Conservation (phyloP, 2,113 vertebrate genomes). For the Eudyptes chrysolophus region DNA sequence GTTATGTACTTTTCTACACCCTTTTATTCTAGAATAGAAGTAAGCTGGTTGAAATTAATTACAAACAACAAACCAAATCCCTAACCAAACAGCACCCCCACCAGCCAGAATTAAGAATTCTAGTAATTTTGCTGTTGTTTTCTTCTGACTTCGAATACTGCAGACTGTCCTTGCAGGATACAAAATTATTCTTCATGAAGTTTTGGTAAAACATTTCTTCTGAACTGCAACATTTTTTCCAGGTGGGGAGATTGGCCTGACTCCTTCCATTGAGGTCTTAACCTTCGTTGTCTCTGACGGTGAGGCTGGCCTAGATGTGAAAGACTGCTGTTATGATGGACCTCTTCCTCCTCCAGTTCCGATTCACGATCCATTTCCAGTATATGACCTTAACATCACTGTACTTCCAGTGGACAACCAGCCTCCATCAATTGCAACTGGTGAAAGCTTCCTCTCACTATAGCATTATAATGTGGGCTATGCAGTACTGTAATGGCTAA, state of each 20-base stretch:
- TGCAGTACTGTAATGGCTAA: background rate
- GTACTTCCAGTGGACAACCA: conserved; percentile 92
- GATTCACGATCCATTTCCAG: conserved; percentile 73
- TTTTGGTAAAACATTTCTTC: background rate
- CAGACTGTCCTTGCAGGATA: background rate
- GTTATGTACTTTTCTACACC: background rate
- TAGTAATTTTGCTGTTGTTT: background rate
- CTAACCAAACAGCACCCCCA: background rate
- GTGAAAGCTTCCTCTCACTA: conserved; percentile 67
- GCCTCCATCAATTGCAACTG: conserved; percentile 79
- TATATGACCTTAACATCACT: conserved; percentile 89
- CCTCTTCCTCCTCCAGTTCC: conserved; percentile 42
- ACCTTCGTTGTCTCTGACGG: conserved; percentile 87
- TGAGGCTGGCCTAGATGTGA: conserved; percentile 71
- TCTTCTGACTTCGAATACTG: background rate
- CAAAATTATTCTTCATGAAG: background rate
- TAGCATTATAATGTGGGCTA: background rate
- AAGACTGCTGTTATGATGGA: conserved; percentile 76
- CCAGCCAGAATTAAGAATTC: background rate
- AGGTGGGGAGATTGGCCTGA: conserved; percentile 90
- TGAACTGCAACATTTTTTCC: background rate
- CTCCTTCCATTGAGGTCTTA: conserved; percentile 81
- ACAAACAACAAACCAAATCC: background rate
- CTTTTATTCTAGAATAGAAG: background rate
- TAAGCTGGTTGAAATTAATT: background rate